A percentile compares a stretch with the other conserved stretches of the same genome.
These are phyloP conservation scores for Alitta virens DNA, from an alignment of 2,888 invertebrate species.

Conservation along the genomic window DNA sequence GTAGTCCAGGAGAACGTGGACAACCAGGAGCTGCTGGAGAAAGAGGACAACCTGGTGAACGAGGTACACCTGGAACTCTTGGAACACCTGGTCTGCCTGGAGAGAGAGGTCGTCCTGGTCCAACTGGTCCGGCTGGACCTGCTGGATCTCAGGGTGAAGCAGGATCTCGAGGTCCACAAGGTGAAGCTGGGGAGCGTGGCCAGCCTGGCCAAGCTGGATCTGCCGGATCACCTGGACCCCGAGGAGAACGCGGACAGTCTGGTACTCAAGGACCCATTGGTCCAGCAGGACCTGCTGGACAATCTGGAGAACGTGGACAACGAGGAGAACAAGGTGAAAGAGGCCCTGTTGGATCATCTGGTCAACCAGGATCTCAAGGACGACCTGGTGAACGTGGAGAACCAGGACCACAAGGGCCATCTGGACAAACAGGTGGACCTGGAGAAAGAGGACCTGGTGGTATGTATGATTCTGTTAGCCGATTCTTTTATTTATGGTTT, in stretches of 20 bases:
- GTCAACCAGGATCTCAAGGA: slow-evolving; percentile 18
- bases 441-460: slow-evolving; percentile 21
- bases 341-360: slow-evolving; percentile 9
- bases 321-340: slow-evolving; percentile 1
- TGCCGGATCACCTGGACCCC: slow-evolving; percentile 46
- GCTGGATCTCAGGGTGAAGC: slow-evolving; percentile 15
- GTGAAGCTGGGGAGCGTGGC: slow-evolving; percentile 26
- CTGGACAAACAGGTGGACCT: slow-evolving; percentile 10
- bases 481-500: no score
- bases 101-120: slow-evolving; percentile 7
- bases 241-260: slow-evolving; percentile 24
- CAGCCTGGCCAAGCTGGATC: slow-evolving; percentile 10
- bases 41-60: slow-evolving; percentile 5
- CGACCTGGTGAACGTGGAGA: slow-evolving; percentile 8
- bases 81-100: slow-evolving; percentile 18
- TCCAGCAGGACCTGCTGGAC: slow-evolving; percentile 20
- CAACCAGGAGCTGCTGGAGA: not conserved
- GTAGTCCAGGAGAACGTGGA: slow-evolving; percentile 3
- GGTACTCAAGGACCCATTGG: not conserved
- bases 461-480: not conserved
- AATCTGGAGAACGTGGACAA: slow-evolving; percentile 16
- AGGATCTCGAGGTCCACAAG: slow-evolving; percentile 4
- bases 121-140: slow-evolving; percentile 15
- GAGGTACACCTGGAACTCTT: slow-evolving; percentile 17
- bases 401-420: slow-evolving; percentile 10